Percentiles rank a stretch among this genome's conserved stretches.
Evolutionary conservation across 1,140 invertebrate species (phyloP).

Genomic region (Leptopilina boulardi): DNA sequence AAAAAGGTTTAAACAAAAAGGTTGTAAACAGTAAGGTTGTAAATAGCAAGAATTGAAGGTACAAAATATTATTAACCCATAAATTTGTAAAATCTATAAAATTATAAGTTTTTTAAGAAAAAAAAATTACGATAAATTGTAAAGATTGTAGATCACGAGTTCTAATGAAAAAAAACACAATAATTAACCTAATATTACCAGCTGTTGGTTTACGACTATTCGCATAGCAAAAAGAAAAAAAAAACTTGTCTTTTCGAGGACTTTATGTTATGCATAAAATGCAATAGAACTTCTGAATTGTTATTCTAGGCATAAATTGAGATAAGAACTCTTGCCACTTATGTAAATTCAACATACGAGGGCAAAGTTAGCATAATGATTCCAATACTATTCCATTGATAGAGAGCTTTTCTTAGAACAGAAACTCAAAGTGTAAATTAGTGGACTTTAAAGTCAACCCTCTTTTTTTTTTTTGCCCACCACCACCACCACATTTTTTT

Average conservation of each 20-base stretch:
- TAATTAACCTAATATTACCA: too few species aligned
- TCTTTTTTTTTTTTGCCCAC: not conserved
- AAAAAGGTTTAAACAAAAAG: too few species aligned
- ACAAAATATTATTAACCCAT: too few species aligned
- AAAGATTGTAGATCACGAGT: too few species aligned
- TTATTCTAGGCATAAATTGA: constrained; percentile 17
- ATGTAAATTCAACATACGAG: constrained; percentile 25
- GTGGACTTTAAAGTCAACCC: constrained; percentile 5
- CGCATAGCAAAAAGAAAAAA: not conserved
- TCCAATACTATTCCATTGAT: constrained; percentile 20
- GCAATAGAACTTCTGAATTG: constrained; percentile 13
- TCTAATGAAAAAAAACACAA: too few species aligned
- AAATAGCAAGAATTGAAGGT: too few species aligned
- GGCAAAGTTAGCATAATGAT: constrained; percentile 16
- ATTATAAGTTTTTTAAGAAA: too few species aligned
- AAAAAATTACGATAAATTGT: too few species aligned
- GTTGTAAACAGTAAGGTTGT: too few species aligned
- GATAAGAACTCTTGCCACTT: constrained; percentile 12
- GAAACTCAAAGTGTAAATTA: constrained; percentile 18
- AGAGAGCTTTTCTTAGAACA: constrained; percentile 16
- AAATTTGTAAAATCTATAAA: too few species aligned
- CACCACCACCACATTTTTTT: constrained; percentile 6
- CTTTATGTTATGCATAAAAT: constrained; percentile 4
- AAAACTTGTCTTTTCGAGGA: not conserved
- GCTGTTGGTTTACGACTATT: not conserved